phyloP scores from a whole-genome alignment of 1,140 invertebrate species.

The Ooceraea biroi region DNA sequence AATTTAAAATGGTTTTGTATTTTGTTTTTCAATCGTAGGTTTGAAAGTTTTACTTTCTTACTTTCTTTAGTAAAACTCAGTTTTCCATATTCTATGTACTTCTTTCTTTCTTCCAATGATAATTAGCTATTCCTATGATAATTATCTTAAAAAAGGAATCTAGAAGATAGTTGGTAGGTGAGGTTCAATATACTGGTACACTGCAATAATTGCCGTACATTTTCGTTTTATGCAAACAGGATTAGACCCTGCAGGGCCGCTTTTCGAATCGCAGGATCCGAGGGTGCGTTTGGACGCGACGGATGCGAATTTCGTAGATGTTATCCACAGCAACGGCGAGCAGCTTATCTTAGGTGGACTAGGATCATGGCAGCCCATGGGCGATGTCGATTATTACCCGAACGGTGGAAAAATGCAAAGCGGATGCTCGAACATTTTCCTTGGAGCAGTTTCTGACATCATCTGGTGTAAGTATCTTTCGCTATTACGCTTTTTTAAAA shows the following conservation, averaged over 20 bases:
- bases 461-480: constrained; percentile 92
- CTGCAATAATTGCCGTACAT: background rate
- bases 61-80: no score
- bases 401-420: constrained; percentile 96
- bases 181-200: background rate
- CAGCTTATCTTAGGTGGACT: constrained; percentile 94
- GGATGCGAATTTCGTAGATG: constrained; percentile 97
- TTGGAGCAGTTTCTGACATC: constrained; percentile 96
- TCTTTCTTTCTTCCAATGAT: no score
- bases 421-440: constrained; percentile 93
- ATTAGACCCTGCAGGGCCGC: constrained; percentile 95
- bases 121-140: background rate
- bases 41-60: no score
- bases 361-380: constrained; percentile 94
- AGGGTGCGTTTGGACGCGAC: constrained; percentile 92
- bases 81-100: no score
- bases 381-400: constrained; percentile 96
- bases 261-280: constrained; percentile 95
- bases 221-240: constrained; percentile 85
- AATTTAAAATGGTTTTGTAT: no score
- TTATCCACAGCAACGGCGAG: constrained; percentile 97
- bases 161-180: background rate
- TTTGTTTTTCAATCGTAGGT: no score
- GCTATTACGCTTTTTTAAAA: background rate
- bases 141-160: background rate